Evolutionary conservation across 2,113 vertebrate species (phyloP), one percentile per base, ranked within the genome.

Genomic region (Fregetta grallaria): DNA sequence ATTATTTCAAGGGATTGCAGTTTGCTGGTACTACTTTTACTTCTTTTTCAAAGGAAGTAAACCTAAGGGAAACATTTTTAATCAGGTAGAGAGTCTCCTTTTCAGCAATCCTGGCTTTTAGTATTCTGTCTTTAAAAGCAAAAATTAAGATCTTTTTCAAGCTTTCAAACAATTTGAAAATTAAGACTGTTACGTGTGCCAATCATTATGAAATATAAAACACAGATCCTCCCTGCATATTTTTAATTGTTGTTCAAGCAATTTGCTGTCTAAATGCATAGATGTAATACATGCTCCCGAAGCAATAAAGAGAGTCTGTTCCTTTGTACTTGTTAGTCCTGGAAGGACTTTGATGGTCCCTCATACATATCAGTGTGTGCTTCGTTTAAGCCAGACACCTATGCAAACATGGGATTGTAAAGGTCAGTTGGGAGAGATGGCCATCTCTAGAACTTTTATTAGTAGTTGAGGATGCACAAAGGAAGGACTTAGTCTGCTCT

Each of bases 1-100:
- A 38, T 56, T 55, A 93, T 79, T 96, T 81, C 95, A 81, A 94
- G 86, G 86, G 93, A 76, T 52, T 88, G 36, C 3, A 3, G 55
- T 82, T 67, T 88, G 49, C 81, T 85, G 59, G 19, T 68, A 58
- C 32, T 61, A 8, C 34, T 75, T 82, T 23, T 18, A 22, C 19
- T 79, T 78, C 34, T 58, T 86, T 61, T 68, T 25, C 40, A 63
- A 82, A 85, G 36, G 19, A 34, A 77, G 23, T 6, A 86, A 77
- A 83, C 9, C 12, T 47, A 73, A 19, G 47, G 32, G 7, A 76
- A 90, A 52, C 4, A 2, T 86, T 91, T 88, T 74, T 53, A n/a
- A 83, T 53, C 23, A 73, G 91, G 40, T 14, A 59, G 12, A 47
- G 62, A 89, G 19, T 25, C 70, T 83, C 61, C 38, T 58, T 68